Conservation (phyloP, 2,888 invertebrate genomes). For the Alentia gelatinosa region DNA sequence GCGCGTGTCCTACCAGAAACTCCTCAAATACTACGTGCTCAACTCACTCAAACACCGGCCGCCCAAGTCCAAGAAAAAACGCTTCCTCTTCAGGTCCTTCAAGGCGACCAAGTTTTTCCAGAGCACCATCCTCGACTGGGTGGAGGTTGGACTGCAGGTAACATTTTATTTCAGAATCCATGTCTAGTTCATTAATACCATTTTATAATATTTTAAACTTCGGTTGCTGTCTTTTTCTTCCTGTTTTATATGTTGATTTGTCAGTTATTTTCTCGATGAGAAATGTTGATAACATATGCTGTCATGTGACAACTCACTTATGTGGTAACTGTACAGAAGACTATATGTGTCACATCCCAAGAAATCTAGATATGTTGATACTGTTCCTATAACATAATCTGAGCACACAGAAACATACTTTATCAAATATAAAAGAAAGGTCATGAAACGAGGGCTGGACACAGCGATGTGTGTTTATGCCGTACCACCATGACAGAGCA, state of each 20-base stretch:
- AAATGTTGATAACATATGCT: too few relatives aligned
- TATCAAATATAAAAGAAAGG: not conserved
- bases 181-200: too few relatives aligned
- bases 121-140: conserved; percentile 99
- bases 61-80: conserved; percentile 99
- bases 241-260: too few relatives aligned
- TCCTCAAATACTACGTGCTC: conserved; percentile 98
- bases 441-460: conserved; percentile 5
- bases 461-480: not conserved
- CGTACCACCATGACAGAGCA: not conserved
- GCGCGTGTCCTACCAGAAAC: conserved; percentile 98
- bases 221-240: too few relatives aligned
- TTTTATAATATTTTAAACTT: too few relatives aligned
- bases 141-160: conserved; percentile 96
- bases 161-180: too few relatives aligned
- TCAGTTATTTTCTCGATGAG: too few relatives aligned
- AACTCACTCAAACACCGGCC: conserved; percentile 98
- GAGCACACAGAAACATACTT: not conserved
- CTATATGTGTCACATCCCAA: too few relatives aligned
- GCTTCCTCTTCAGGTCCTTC: conserved; percentile 98
- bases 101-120: conserved; percentile 99
- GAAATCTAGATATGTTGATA: too few relatives aligned
- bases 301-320: too few relatives aligned
- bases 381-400: too few relatives aligned
- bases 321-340: too few relatives aligned